phyloP scores from a whole-genome alignment of 2,797 vertebrate genomes.

The Sebastes glaucus region DNA sequence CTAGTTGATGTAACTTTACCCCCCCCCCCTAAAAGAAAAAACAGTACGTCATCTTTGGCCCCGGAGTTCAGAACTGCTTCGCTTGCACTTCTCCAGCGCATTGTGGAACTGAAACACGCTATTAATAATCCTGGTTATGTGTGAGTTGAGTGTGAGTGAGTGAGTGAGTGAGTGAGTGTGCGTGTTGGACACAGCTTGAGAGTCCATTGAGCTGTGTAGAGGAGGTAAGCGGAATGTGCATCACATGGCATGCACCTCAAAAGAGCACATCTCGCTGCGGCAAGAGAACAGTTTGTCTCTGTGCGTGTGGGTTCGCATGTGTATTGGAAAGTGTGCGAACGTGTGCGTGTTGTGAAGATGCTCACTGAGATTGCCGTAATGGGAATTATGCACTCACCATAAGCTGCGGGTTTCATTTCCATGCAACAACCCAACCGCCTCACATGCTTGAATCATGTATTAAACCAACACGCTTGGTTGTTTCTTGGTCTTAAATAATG shows the following conservation, averaged over 20 bases:
- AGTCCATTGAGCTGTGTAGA: constrained; percentile 68
- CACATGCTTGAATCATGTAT: constrained; percentile 14
- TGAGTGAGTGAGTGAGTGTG: constrained; percentile 42
- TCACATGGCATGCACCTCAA: constrained; percentile 63
- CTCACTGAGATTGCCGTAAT: constrained; percentile 29
- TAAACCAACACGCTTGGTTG: constrained; percentile 16
- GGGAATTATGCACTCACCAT: constrained; percentile 41
- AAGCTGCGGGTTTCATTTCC: constrained; percentile 47
- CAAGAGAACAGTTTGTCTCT: constrained; percentile 47
- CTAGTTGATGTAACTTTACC: constrained; percentile 60
- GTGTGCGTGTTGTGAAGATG: constrained; percentile 37
- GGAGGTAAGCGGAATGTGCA: constrained; percentile 54
- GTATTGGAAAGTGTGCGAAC: constrained; percentile 16
- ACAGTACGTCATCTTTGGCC: constrained; percentile 63
- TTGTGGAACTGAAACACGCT: constrained; percentile 78
- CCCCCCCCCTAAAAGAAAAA: neutral
- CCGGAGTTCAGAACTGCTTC: constrained; percentile 57
- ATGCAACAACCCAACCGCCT: constrained; percentile 18
- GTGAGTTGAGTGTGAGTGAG: constrained; percentile 44
- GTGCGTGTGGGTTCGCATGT: constrained; percentile 5
- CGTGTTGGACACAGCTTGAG: constrained; percentile 57
- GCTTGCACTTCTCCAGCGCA: constrained; percentile 66
- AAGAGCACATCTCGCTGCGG: constrained; percentile 42
- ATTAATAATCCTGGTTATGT: constrained; percentile 68
- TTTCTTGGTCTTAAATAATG: neutral